A percentile compares a stretch with the other conserved stretches of the same genome.
Conservation (phyloP, 2,888 invertebrate species). For the Lasioglossum leucozonium region DNA sequence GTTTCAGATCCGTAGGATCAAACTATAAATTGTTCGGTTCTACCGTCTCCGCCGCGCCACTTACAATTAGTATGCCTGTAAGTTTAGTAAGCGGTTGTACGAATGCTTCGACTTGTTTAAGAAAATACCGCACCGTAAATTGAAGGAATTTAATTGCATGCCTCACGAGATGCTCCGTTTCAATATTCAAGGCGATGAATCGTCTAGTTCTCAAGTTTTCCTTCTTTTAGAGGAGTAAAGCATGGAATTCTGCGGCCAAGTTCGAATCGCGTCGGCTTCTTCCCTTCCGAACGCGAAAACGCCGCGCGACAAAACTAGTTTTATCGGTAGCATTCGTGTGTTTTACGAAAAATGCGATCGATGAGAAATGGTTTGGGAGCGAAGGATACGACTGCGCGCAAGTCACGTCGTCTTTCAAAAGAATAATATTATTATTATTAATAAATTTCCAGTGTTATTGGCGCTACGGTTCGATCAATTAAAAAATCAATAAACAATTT, state of each 20-base stretch:
- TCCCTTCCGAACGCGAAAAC: conserved; percentile 30
- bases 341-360: neutral
- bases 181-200: conserved; percentile 51
- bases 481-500: too few species aligned
- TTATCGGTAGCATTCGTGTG: neutral
- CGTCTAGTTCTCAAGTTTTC: conserved; percentile 57
- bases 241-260: conserved; percentile 63
- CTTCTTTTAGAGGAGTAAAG: conserved; percentile 50
- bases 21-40: conserved; percentile 8
- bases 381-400: conserved; percentile 38
- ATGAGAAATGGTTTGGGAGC: conserved; percentile 14
- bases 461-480: too few species aligned
- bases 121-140: conserved; percentile 73
- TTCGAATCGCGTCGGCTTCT: conserved; percentile 44
- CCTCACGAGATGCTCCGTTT: conserved; percentile 68
- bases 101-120: conserved; percentile 74
- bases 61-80: conserved; percentile 66
- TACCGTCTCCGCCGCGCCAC: conserved; percentile 45
- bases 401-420: conserved; percentile 30
- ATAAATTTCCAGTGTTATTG: too few species aligned
- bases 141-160: conserved; percentile 69
- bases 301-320: neutral
- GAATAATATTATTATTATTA: conserved; percentile 32
- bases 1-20: neutral
- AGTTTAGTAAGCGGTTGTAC: conserved; percentile 75